Base-by-base conservation (phyloP, 2,113 vertebrate genomes). In the Trochalopteron elliotii region DNA sequence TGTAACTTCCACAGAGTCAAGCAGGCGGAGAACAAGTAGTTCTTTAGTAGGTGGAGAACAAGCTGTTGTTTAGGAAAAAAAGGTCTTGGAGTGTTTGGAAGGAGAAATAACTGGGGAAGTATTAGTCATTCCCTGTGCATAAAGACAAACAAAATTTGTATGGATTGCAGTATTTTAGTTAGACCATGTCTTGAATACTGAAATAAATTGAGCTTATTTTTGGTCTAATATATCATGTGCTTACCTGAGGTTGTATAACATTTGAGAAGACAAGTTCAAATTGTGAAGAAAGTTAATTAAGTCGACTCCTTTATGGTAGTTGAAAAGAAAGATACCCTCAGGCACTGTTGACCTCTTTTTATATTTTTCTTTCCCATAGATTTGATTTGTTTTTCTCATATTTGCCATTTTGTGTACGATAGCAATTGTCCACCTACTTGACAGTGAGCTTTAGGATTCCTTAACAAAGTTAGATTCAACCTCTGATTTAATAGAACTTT, bases 21-120 rank as follows among this genome's bases (percentile, higher is more conserved):
- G 21, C 0, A 5, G 9, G 24, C 61, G 0, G 39, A 84, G 57
- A 83, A 39, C 61, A 89, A 79, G 37, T 15, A 56, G 83, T 40
- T 79, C 45, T 68, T 59, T 30, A 72, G 70, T n/a, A 72, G 53
- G 24, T 2, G 1, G 60, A 79, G 44, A 84, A 59, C 52, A 92
- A 72, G 67, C 21, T 50, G 61, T 60, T 81, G 52, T 60, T 83
- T 49, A 68, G 45, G 55, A 35, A 68, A 79, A 84, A 86, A 87
- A 33, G 28, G 31, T 94, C 23, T 71, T 55, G 11, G 16, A 33
- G 42, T 77, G 55, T 81, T 80, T 83, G 79, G 86, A 93, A 92
- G 77, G 78, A 89, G 71, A 85, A 93, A 25, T 92, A 79, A 55
- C 68, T 59, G 72, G 88, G 61, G 61, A 95, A 95, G 70, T 72